Base-by-base conservation (phyloP, 2,113 vertebrate genomes). In the Anser brachyrhynchus region DNA sequence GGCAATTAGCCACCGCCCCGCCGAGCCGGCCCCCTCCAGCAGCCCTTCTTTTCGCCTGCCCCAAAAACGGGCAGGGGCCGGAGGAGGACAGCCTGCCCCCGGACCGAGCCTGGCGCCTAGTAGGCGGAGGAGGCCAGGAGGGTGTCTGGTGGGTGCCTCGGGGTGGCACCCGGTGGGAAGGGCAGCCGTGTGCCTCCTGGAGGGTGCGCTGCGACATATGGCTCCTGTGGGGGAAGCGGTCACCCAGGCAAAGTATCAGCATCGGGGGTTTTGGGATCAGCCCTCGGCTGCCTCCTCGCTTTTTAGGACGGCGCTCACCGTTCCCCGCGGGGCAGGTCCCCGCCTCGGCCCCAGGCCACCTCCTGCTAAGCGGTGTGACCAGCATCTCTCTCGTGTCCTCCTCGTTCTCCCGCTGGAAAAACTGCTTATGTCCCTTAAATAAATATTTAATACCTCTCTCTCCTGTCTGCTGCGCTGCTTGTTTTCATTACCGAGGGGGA, bases 1-100 rank as follows among this genome's bases (percentile, higher is more conserved):
- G 99, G 99, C 99, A 99, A 99, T 99, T 99, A 99, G 99, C 98
- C 98, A 99, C 99, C 98, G 98, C 99, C 99, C 99, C 98, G 98
- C 94, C 92, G 98, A 98, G 98, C 98, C 98, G 10, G 13, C 21
- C 33, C 3, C 3, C 3, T 49, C 44, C 57, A 6, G 17, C 11
- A 4, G 28, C 52, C 81, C 49, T 20, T 71, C 33, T 64, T 57
- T 67, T 46, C 29, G 29, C 16, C 37, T 15, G 3, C 6, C 10
- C 31, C 39, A 58, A 79, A 81, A 76, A 6, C 0, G 31, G 62
- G 22, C 26, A 12, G 31, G 4, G 54, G 35, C 2, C 4, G 29
- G 25, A 33, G 31, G 17, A 51, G 8, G 52, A 35, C 19, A 57
- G 20, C 16, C 49, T 51, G 22, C 49, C 49, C 22, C 49, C 20